These are phyloP conservation scores for Bergia puertoricense DNA, from an alignment of 92 coral and sea anemone genomes.

Conservation along the genomic window DNA sequence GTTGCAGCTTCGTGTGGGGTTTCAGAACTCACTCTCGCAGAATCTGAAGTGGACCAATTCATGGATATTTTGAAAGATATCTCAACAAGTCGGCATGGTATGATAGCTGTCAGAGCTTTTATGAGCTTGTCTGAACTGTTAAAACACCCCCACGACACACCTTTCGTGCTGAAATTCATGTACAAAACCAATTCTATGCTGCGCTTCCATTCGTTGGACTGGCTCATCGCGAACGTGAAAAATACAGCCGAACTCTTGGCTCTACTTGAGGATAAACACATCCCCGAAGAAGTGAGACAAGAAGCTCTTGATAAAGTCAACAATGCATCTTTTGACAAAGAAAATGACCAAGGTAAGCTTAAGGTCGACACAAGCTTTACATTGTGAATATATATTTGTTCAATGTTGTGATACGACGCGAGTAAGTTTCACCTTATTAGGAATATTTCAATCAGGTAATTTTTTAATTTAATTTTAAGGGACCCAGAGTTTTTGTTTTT, in stretches of 20 bases:
- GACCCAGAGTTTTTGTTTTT: background rate
- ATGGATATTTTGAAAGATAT: constrained; percentile 82
- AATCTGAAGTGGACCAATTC: constrained; percentile 78
- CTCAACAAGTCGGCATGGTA: constrained; percentile 84
- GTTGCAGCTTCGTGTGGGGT: constrained; percentile 97
- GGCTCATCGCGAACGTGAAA: constrained; percentile 90
- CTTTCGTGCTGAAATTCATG: constrained; percentile 90
- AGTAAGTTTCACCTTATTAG: background rate
- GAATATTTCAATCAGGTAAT: background rate
- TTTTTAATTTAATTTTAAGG: background rate
- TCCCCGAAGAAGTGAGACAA: constrained; percentile 91
- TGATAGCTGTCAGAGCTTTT: constrained; percentile 90
- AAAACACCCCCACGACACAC: constrained; percentile 91
- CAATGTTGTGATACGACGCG: background rate
- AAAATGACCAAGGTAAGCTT: constrained; percentile 28
- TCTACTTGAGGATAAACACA: constrained; percentile 78
- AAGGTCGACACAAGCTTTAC: too few species aligned
- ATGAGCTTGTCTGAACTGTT: constrained; percentile 92
- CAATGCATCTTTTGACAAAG: constrained; percentile 51
- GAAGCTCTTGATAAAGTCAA: constrained; percentile 94
- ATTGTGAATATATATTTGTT: background rate
- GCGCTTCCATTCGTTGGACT: constrained; percentile 94
- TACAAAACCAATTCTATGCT: constrained; percentile 87
- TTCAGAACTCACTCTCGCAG: constrained; percentile 81
- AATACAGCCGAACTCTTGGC: constrained; percentile 79